Evolutionary conservation across 2,888 invertebrate species (phyloP), one percentile per base, ranked within the genome.

Genomic region (Neoaliturus tenellus): DNA sequence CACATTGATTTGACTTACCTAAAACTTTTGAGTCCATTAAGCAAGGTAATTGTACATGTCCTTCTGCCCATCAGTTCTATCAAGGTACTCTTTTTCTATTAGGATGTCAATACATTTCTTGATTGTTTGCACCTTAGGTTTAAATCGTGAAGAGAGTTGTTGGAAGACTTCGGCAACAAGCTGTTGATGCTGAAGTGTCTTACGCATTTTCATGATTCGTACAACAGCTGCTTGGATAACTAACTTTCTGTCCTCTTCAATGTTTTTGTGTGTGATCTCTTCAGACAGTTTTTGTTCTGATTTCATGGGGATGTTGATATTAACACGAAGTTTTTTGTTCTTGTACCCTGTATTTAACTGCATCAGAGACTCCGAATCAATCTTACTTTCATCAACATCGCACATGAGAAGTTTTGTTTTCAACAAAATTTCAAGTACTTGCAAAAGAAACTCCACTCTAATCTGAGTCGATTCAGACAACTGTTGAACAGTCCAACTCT

Each of bases 21-120:
- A n/a, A 28, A 67, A 48, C 25, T 75, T 25, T 14, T 41, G 23
- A 55, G 31, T 55, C 31, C 31, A 83, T 95, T 95, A 98, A 92
- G 99, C 99, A 91, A 99, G 93, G 92, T 99, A 99, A 92, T 98
- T 98, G 93, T 99, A 99, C 12, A 98, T 98, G 92, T 99, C 99
- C 92, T 98, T 99, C 91, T 98, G 97, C 69, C 98, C 98, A 89
- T 99, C 99, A 87, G 97, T 97, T 90, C 99, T 94, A 90, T 98
- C 98, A 90, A 99, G 91, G 91, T 99, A 99, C 91, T 99, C 99
- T 91, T 99, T 99, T 92, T 99, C 99, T 89, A 99, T 99, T 89
- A 99, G 94, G 89, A 99, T 98, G 92, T 99, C 99, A 92, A 99
- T 99, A 92, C 99, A 99, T 95, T 99, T 99, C 97, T 99, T 99